Conservation (phyloP, 2,888 invertebrate species). For the Caenorhabditis sp. region DNA sequence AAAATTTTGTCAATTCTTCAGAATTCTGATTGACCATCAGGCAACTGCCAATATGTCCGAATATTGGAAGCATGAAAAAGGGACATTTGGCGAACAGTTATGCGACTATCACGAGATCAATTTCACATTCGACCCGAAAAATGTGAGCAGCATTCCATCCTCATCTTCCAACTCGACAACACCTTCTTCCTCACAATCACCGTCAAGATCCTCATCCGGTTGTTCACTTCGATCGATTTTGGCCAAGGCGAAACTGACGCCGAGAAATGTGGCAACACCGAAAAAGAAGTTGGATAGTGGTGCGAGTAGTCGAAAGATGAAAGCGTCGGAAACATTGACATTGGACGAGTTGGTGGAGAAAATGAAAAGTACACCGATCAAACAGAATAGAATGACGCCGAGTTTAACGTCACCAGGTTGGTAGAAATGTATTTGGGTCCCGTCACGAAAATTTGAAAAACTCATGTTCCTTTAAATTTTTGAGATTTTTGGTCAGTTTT, state of each 20-base stretch:
- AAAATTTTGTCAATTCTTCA: neutral
- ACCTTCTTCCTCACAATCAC: conserved; percentile 6
- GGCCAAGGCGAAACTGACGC: conserved; percentile 1
- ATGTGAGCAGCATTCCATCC: neutral
- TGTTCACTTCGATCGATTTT: neutral
- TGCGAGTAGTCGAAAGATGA: no score
- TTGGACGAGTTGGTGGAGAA: conserved; percentile 1
- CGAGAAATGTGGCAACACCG: neutral
- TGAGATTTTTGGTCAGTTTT: no score
- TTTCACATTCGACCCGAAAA: neutral
- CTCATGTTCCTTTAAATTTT: no score
- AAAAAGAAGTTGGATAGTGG: conserved; percentile 18
- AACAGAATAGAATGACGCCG: no score
- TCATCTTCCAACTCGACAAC: neutral
- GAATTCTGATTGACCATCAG: conserved; percentile 13
- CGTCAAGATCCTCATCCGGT: conserved; percentile 16
- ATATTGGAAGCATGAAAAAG: conserved; percentile 23
- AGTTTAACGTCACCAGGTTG: no score
- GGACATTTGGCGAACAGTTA: conserved; percentile 29
- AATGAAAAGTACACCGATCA: neutral
- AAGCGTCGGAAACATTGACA: conserved; percentile 9
- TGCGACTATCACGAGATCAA: conserved; percentile 27
- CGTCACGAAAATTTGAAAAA: no score
- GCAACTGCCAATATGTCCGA: conserved; percentile 21
- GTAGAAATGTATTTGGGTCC: no score